phyloP scores from a whole-genome alignment of 1,140 invertebrate genomes.

The Drosophila orena region DNA sequence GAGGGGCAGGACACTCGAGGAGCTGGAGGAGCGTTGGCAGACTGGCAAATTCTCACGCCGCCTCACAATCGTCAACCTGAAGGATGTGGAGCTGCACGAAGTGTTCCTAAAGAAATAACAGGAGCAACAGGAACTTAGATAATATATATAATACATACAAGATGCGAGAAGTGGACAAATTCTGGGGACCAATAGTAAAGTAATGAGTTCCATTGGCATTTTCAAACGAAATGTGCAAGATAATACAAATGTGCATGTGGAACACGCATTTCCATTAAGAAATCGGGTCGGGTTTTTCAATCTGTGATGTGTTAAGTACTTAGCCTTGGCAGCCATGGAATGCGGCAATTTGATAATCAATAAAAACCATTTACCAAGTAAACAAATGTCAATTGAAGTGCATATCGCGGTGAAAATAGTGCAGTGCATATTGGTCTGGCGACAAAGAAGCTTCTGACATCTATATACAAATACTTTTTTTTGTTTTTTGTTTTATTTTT shows the following conservation, averaged over 20 bases:
- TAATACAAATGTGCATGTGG: not conserved
- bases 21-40: conserved; percentile 88
- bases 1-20: conserved; percentile 90
- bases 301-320: conserved; percentile 79
- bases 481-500: conserved; percentile 1
- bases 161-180: conserved; percentile 13
- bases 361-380: conserved; percentile 47
- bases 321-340: conserved; percentile 66
- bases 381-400: conserved; percentile 47
- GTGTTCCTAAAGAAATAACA: conserved; percentile 61
- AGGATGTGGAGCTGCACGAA: conserved; percentile 69
- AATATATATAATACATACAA: not conserved
- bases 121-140: too few species aligned
- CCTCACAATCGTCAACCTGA: conserved; percentile 48
- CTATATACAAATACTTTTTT: not conserved
- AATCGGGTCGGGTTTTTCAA: conserved; percentile 47
- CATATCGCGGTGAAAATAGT: not conserved
- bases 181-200: not conserved
- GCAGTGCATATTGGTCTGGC: not conserved
- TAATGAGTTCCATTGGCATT: not conserved
- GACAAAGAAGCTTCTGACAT: not conserved
- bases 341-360: conserved; percentile 43
- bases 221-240: not conserved
- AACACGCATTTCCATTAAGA: not conserved
- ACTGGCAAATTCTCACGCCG: conserved; percentile 60